These are phyloP conservation scores for Cabera pusaria DNA, from an alignment of 2,888 invertebrate genomes.

Conservation along the genomic window DNA sequence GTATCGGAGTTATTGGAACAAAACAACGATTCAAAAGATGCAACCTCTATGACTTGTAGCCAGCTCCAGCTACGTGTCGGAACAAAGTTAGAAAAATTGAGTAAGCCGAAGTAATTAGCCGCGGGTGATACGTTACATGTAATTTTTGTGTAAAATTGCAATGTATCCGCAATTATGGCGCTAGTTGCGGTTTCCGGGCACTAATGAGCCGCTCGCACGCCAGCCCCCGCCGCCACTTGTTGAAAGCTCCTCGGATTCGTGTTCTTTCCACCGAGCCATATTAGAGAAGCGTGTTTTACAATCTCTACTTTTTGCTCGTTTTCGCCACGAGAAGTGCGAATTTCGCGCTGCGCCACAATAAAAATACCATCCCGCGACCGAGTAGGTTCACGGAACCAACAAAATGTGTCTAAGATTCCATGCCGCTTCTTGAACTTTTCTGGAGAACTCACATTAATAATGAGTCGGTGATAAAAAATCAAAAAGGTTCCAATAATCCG, in stretches of 20 bases:
- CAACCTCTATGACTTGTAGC: too few species aligned
- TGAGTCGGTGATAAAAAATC: conserved; percentile 45
- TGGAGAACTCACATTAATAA: conserved; percentile 40
- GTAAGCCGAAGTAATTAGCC: conserved; percentile 29
- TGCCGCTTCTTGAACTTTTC: conserved; percentile 30
- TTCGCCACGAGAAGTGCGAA: conserved; percentile 58
- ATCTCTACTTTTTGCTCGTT: conserved; percentile 53
- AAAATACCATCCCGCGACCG: conserved; percentile 43
- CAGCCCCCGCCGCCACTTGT: conserved; percentile 33
- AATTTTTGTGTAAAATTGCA: conserved; percentile 35
- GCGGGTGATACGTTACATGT: conserved; percentile 24
- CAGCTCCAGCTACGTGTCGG: conserved; percentile 13
- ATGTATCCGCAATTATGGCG: conserved; percentile 37
- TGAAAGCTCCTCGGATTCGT: conserved; percentile 46
- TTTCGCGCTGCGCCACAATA: conserved; percentile 51
- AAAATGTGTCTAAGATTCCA: conserved; percentile 32
- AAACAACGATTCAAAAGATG: too few species aligned
- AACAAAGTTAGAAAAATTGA: conserved; percentile 20
- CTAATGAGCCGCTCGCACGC: conserved; percentile 43
- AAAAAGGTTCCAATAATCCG: conserved; percentile 50
- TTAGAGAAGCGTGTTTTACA: conserved; percentile 53
- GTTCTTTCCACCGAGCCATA: conserved; percentile 39
- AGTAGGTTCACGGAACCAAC: conserved; percentile 32
- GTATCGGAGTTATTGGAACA: too few species aligned
- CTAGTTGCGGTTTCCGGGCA: conserved; percentile 41